Evolutionary conservation across 2,888 invertebrate genomes (phyloP).

Genomic region (Argyresthia albistria): DNA sequence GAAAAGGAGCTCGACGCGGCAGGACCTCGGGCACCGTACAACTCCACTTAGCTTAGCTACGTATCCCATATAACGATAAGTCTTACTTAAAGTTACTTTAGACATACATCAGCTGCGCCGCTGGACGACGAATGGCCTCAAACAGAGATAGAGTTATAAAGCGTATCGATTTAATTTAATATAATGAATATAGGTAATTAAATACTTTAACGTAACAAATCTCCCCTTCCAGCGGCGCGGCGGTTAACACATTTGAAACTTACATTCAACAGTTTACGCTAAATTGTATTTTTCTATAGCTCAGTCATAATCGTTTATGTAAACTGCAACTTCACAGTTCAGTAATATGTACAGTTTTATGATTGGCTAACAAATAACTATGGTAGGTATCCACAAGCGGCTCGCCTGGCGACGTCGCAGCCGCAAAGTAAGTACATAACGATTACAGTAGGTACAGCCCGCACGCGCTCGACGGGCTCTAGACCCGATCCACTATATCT

Average conservation of each 20-base stretch:
- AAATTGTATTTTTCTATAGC: conserved; percentile 38
- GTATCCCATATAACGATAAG: conserved; percentile 34
- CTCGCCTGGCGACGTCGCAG: conserved; percentile 9
- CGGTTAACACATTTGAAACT: conserved; percentile 32
- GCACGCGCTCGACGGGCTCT: conserved; percentile 10
- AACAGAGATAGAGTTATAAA: conserved; percentile 55
- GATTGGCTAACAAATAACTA: conserved; percentile 36
- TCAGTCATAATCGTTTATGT: conserved; percentile 61
- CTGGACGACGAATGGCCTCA: conserved; percentile 24
- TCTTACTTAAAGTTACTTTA: conserved; percentile 42
- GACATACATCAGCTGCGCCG: conserved; percentile 42
- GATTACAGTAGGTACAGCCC: not conserved
- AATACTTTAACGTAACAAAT: conserved; percentile 34
- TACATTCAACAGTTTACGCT: conserved; percentile 48
- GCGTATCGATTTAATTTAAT: conserved; percentile 49
- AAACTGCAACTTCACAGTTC: conserved; percentile 43
- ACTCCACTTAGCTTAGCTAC: conserved; percentile 31
- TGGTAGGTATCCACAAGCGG: conserved; percentile 45
- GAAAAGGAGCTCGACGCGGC: conserved; percentile 39
- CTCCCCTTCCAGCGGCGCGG: conserved; percentile 29
- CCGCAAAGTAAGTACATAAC: not conserved
- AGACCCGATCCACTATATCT: conserved; percentile 30
- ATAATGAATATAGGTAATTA: conserved; percentile 39
- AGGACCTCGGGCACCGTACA: conserved; percentile 52
- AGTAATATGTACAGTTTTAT: conserved; percentile 56